A percentile compares a stretch with the other conserved stretches of the same genome.
Evolutionary conservation across 2,113 vertebrate genomes (phyloP).

Genomic region (Dipodomys stephensi): DNA sequence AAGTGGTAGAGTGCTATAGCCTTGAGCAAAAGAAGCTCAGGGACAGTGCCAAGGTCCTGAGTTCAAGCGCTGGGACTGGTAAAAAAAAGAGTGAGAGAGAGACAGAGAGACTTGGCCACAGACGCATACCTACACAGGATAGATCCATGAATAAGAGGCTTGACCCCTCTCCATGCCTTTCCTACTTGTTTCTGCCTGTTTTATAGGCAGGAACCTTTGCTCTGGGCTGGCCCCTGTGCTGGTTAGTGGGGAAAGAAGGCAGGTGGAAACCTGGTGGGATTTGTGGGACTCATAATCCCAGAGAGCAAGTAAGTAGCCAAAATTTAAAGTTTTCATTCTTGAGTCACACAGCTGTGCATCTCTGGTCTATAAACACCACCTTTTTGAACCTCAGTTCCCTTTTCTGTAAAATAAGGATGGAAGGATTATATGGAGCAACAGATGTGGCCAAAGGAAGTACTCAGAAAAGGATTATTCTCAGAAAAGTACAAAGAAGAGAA

Average conservation of each 20-base stretch:
- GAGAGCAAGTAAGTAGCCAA: slow-evolving; percentile 7
- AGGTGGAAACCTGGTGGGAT: background rate
- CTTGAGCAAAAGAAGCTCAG: too few species aligned
- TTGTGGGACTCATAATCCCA: background rate
- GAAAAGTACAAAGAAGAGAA: slow-evolving; percentile 27
- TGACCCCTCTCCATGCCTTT: background rate
- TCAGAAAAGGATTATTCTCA: background rate
- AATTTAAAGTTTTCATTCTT: slow-evolving; percentile 7
- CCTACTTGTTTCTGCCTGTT: background rate
- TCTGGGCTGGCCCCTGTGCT: background rate
- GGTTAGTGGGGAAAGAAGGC: background rate
- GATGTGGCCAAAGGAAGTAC: background rate
- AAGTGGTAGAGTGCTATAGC: too few species aligned
- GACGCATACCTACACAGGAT: background rate
- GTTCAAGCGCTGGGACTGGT: too few species aligned
- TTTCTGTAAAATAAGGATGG: background rate
- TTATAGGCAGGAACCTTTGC: background rate
- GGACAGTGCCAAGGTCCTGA: too few species aligned
- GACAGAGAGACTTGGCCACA: background rate
- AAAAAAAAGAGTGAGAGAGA: too few species aligned
- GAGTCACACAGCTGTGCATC: background rate
- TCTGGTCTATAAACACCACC: background rate
- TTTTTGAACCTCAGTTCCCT: slow-evolving; percentile 34
- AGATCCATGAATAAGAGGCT: background rate
- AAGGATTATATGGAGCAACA: background rate